phyloP scores from a whole-genome alignment of 2,113 vertebrate species.

The Herpailurus yagouaroundi region DNA sequence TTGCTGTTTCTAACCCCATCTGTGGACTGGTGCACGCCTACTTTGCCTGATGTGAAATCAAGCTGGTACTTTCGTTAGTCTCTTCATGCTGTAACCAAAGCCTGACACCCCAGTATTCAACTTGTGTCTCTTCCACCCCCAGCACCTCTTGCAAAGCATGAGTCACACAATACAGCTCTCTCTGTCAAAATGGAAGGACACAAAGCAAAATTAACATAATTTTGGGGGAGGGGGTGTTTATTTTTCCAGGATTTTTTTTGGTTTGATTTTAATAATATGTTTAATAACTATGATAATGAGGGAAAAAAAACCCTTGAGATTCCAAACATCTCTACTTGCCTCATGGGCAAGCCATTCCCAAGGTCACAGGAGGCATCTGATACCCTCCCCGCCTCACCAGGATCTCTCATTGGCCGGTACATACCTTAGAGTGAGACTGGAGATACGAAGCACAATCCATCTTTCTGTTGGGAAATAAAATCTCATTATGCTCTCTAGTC shows the following conservation, averaged over 20 bases:
- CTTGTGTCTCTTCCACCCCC: neutral
- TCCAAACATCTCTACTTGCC: neutral
- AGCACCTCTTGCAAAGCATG: neutral
- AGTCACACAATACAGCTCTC: neutral
- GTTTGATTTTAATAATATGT: neutral
- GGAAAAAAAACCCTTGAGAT: neutral
- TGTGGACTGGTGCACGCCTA: fast-evolving
- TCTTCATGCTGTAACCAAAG: neutral
- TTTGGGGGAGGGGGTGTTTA: neutral
- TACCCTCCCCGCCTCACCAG: fast-evolving
- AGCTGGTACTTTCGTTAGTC: neutral
- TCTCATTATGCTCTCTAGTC: neutral
- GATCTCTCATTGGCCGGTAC: neutral
- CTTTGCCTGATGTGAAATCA: neutral
- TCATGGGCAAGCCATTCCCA: neutral
- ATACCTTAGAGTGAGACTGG: neutral
- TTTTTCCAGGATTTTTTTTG: neutral
- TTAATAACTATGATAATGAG: neutral
- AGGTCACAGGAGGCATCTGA: neutral
- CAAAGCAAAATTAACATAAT: neutral
- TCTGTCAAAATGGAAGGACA: neutral
- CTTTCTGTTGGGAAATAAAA: neutral
- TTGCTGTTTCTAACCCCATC: neutral
- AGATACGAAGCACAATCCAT: neutral
- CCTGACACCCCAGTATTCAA: neutral